phyloP scores from a whole-genome alignment of 2,888 invertebrate genomes.

The Crepidodera aurea region DNA sequence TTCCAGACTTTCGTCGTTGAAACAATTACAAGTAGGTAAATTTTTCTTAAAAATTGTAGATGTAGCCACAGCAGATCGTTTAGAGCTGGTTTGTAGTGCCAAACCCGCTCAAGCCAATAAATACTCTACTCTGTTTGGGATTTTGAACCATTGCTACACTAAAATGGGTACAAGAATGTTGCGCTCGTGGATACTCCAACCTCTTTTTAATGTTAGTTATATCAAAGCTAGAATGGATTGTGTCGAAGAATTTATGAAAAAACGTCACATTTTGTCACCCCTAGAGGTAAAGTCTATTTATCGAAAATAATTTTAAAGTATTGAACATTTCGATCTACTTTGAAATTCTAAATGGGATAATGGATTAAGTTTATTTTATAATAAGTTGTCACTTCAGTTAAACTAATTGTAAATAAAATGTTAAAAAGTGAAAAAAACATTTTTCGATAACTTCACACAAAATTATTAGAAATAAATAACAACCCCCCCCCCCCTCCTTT shows the following conservation, averaged over 20 bases:
- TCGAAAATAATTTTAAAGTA: no score
- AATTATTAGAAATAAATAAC: no score
- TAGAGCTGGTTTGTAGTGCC: slow-evolving; percentile 72
- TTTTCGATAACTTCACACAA: no score
- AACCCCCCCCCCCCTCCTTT: no score
- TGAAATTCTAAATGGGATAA: no score
- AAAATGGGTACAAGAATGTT: slow-evolving; percentile 79
- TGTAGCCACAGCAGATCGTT: slow-evolving; percentile 78
- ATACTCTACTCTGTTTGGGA: slow-evolving; percentile 68
- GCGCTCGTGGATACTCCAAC: slow-evolving; percentile 83
- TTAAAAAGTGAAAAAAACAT: no score
- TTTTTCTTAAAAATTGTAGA: no score
- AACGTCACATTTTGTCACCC: slow-evolving; percentile 69
- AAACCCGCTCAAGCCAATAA: slow-evolving; percentile 58
- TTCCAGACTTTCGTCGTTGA: no score
- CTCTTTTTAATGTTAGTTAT: slow-evolving; percentile 71
- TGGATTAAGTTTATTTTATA: no score
- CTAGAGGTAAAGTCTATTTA: slow-evolving; percentile 64
- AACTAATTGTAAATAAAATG: slow-evolving; percentile 1
- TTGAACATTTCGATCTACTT: no score
- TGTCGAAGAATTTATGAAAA: slow-evolving; percentile 77
- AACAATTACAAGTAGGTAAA: no score
- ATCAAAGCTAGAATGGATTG: slow-evolving; percentile 78
- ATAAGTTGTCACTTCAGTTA: slow-evolving; percentile 16
- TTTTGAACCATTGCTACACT: slow-evolving; percentile 76